phyloP scores from a whole-genome alignment of 2,888 invertebrate genomes.

The Stramonita haemastoma region DNA sequence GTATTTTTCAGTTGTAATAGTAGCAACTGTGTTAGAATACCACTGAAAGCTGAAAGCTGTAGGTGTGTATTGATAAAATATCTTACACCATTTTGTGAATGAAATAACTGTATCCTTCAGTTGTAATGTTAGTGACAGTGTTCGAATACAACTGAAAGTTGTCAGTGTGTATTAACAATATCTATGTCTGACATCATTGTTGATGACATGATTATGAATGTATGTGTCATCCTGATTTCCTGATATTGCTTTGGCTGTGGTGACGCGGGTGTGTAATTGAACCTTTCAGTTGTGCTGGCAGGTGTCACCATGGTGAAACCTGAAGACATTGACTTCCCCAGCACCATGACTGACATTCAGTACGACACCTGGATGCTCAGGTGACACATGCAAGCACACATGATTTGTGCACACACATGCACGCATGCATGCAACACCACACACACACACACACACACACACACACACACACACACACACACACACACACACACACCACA shows the following conservation, averaged over 20 bases:
- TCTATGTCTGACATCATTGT: not conserved
- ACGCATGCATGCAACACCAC: not conserved
- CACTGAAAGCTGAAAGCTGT: not conserved
- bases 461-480: not conserved
- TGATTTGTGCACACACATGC: not conserved
- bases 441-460: not conserved
- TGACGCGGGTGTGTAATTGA: not conserved
- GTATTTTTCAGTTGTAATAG: too few relatives aligned
- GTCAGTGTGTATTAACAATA: not conserved
- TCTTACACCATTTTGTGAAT: not conserved
- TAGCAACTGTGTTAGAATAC: too few relatives aligned
- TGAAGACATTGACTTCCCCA: slow-evolving; percentile 90
- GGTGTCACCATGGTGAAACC: slow-evolving; percentile 93
- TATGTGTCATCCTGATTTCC: not conserved
- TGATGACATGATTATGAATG: not conserved
- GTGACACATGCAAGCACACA: slow-evolving; percentile 53
- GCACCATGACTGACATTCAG: slow-evolving; percentile 93
- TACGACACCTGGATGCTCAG: slow-evolving; percentile 94
- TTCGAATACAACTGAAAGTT: not conserved
- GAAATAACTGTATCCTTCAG: too few relatives aligned
- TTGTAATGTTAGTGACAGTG: too few relatives aligned
- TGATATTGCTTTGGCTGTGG: not conserved
- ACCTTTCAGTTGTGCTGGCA: slow-evolving; percentile 64
- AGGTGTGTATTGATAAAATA: not conserved
- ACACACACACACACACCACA: not conserved